Conservation (phyloP, 2,113 vertebrate species). For the Bufo bufo region DNA sequence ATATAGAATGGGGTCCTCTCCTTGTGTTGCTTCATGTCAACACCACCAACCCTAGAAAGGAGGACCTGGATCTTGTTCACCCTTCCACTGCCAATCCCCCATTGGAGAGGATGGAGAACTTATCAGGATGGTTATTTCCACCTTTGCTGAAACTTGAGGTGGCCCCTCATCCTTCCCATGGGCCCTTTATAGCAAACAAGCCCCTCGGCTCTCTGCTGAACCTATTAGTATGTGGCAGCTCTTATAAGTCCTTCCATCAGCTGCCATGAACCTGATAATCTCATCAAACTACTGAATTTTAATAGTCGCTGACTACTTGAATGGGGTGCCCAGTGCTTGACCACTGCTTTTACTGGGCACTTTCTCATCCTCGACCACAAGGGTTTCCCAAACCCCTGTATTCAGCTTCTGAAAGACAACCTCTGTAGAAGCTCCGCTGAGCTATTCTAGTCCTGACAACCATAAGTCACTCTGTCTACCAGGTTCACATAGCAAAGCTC, state of each 20-base stretch:
- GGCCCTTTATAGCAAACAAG: not conserved
- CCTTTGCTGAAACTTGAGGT: not conserved
- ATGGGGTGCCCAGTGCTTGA: too few species aligned
- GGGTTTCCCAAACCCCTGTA: not conserved
- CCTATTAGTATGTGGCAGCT: not conserved
- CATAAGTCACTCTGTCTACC: not conserved
- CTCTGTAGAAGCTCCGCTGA: too few species aligned
- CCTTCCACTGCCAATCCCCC: too few species aligned
- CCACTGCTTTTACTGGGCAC: too few species aligned
- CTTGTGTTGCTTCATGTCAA: not conserved
- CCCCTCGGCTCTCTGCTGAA: not conserved
- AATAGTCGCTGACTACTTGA: not conserved
- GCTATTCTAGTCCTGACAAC: not conserved
- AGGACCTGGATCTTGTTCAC: too few species aligned
- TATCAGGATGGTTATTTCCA: too few species aligned
- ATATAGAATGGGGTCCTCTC: not conserved
- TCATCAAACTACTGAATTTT: not conserved
- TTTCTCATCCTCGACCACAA: not conserved
- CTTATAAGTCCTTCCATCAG: not conserved
- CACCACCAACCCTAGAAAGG: not conserved
- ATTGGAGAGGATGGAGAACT: too few species aligned
- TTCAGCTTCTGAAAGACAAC: too few species aligned
- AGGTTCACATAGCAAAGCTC: not conserved
- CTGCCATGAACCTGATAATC: not conserved
- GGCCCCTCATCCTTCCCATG: not conserved